phyloP scores from a whole-genome alignment of 1,140 invertebrate genomes.

The Cotesia chilonis region DNA sequence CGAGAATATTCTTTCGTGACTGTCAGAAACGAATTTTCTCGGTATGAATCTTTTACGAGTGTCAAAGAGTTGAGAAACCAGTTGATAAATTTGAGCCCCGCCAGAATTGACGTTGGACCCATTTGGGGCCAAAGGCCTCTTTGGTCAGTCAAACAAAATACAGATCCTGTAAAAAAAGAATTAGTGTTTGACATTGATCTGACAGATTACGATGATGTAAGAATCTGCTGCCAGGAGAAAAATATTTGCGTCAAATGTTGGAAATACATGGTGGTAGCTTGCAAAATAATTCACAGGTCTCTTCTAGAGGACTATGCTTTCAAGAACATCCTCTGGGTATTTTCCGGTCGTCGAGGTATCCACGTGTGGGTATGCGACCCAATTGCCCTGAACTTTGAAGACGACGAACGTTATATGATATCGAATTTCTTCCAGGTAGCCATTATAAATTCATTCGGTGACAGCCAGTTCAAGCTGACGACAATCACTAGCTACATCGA shows the following conservation, averaged over 20 bases:
- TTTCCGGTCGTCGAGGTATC: constrained; percentile 94
- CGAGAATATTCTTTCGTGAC: no score
- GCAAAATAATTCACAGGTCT: constrained; percentile 84
- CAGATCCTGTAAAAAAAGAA: constrained; percentile 72
- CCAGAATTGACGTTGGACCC: no score
- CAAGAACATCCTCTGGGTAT: constrained; percentile 93
- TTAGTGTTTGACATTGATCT: constrained; percentile 98
- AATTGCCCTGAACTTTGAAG: constrained; percentile 69
- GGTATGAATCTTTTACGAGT: no score
- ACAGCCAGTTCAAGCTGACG: not conserved
- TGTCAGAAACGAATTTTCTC: no score
- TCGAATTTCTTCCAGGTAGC: constrained; percentile 3
- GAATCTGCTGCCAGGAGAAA: constrained; percentile 85
- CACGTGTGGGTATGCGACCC: constrained; percentile 98
- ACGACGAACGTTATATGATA: constrained; percentile 36
- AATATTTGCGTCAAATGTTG: constrained; percentile 92
- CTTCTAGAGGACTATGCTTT: constrained; percentile 94
- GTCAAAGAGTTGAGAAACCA: no score
- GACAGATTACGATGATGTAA: constrained; percentile 96
- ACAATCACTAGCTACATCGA: constrained; percentile 61
- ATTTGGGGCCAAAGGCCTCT: not conserved
- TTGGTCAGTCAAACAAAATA: not conserved
- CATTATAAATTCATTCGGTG: not conserved
- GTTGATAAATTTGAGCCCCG: no score
- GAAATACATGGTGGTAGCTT: constrained; percentile 92